Evolutionary conservation across 2,113 vertebrate species (phyloP), one percentile per base, ranked within the genome.

Genomic region (Gasterosteus nipponicus): DNA sequence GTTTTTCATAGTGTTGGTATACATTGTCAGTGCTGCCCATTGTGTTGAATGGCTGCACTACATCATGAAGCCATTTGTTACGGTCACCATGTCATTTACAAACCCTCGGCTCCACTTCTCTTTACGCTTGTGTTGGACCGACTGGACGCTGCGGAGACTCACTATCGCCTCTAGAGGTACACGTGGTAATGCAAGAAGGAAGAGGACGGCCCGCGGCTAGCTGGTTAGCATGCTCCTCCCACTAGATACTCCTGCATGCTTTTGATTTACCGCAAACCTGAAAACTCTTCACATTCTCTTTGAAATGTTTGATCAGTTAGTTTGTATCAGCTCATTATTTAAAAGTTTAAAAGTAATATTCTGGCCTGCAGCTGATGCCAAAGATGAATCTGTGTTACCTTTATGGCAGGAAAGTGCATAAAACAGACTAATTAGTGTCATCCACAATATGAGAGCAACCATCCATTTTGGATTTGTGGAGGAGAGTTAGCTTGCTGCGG

Each of bases 401-500:
- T 2, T 49, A 49, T 49, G 44, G 44, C 1, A 47, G 44, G 44
- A 46, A 16, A 16, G 44, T 47, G 5, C 18, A 16, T 26, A 26
- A 26, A 26, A 26, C 22, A 26, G 22, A 26, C 22, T 26, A 26
- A 26, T 26, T 26, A 26, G 22, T 46, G 41, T 42, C 41, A 69
- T 41, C 29, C 26, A 44, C 18, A 69, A 16, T 15, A 12, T 58
- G 26, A 22, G 26, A 38, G 54, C 56, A 16, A 22, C 26, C 15
- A 35, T 70, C 59, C 19, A 60, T 69, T 75, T 70, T 53, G 22
- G 22, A 60, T 73, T 53, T 57, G 63, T 57, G 29, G 15, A 57
- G 7, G 22, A 61, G 46, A 33, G 18, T 2, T 4, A 65, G 19
- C 4, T 16, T 64, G 57, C 53, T 68, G 14, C 2, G 35, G 2